Base-by-base conservation (phyloP, 2,888 invertebrate species). In the Oasisia sp. region DNA sequence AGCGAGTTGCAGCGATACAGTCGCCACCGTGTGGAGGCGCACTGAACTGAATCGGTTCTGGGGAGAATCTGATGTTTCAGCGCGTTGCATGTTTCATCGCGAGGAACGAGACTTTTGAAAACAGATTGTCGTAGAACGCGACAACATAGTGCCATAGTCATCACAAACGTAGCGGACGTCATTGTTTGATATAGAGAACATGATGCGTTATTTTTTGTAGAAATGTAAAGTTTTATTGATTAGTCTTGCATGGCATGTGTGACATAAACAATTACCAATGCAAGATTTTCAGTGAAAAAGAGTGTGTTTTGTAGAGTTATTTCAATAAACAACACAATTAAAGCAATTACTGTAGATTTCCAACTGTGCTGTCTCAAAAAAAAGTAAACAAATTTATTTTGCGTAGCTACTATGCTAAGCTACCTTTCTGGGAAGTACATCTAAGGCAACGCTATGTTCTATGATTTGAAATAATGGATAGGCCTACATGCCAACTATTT, bases 1-100 rank as follows among this genome's bases (percentile, higher is more conserved):
- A 74, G 50, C 74, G 74, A 74, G 74, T 74, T 74, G 74, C 74
- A 74, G 74, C 74, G 74, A 74, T 74, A 27, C 74, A 74, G 74
- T 74, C 74, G 74, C 74, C 74, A 74, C 74, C 74, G 5, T 74
- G 74, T 74, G 74, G 74, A 27, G 74, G 74, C 74, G 74, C 74
- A 74, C 5, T 19, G 74, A 19, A 74, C 74, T 74, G 74, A 74
- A 74, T 27, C 74, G 27, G 74, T 74, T 74, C 74, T 19, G 19
- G 74, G 7, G 74, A 74, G 4, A 27, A 19, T 74, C 74, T 74
- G 74, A 7, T 74, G 74, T 74, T 14, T 74, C 27, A 7, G 74
- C 74, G 74, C 74, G 74, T 5, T 74, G 19, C 74, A 27, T 56
- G 56, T 56, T 19, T 11, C 74, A 74, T 74, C 74, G 74, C 19